Evolutionary conservation across 2,113 vertebrate species (phyloP), one percentile per base, ranked within the genome.

Genomic region (Anoura caudifer): DNA sequence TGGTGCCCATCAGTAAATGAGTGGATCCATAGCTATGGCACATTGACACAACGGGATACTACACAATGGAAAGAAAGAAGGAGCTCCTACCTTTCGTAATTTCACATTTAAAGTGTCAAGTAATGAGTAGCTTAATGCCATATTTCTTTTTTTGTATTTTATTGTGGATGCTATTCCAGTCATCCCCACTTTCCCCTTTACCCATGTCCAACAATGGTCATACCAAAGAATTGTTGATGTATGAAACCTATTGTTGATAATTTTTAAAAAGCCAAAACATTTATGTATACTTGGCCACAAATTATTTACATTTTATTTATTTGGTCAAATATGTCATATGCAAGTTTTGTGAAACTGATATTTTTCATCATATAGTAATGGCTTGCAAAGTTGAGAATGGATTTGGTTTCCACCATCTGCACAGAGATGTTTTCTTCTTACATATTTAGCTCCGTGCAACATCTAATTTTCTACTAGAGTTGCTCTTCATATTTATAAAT

Each of bases 381-480:
- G 82, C 76, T 95, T 92, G 83, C 86, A 88, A 97, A 97, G 86
- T 95, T 92, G 91, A 96, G 69, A 97, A 95, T 89, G 94, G 88
- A 94, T 96, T 94, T 96, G 92, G 96, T 96, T 97, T 96, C 92
- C 79, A 87, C 97, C 95, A 97, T 97, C 95, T 98, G 97, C 87
- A 96, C 93, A 86, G 72, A 94, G 67, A 87, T 88, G 50, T 92
- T 81, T 88, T 87, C 85, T 91, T 69, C 86, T 97, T 95, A 86
- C 91, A 97, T 97, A 96, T 97, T 93, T 86, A 95, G 77, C 87
- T 89, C 56, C 95, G 75, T 79, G 54, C 95, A 93, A 95, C 82
- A 96, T 96, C 94, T 94, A 86, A 96, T 94, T 97, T 97, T 43
- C 96, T 95, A 31, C 94, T 94, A 90, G 17, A 92, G 81, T 97